Base-by-base conservation (phyloP, 1,140 invertebrate species). In the Heliconius hermathena region DNA sequence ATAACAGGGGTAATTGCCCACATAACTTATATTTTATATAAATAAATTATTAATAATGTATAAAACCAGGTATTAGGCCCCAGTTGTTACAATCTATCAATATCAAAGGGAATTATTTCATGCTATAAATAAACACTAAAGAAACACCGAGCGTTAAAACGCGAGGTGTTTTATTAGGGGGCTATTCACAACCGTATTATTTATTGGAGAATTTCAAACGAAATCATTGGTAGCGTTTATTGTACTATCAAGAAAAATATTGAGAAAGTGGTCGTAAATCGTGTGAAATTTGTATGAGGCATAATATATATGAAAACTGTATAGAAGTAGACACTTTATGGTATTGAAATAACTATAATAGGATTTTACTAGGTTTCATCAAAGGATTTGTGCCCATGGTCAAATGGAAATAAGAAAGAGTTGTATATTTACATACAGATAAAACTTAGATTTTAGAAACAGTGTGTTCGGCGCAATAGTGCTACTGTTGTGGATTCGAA, bases 1-100 rank as follows among this genome's bases (percentile, higher is more conserved):
- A 16, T 46, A 46, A 46, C 41, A 46, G 13, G 41, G 41, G 13
- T 46, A 3, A 46, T 46, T 16, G 13, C 13, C 20, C 8, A 22
- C 20, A 22, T 60, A 60, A 60, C 9, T n/a, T 60, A 60, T 11
- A 22, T 22, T 60, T 22, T 1, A 60, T 22, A 60, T 60, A 60
- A 60, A 22, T 76, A 83, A 84, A 83, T 70, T 81, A 83, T 71
- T 73, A 77, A 81, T 74, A 81, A 87, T 84, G 84, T 87, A 83
- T 84, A 86, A 26, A 26, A 86, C 76, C 26, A 66, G 71, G 60
- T 76, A 78, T 78, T 33, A 78, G 77, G 60, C 41, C 29, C 52
- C 1, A 73, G 77, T 78, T 54, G n/a, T 73, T 29, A 60, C 57
- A 78, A 81, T 70, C 76, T 76, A 80, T 84, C 71, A 80, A 75